A percentile compares a stretch with the other conserved stretches of the same genome.
Evolutionary conservation across 2,888 invertebrate genomes (phyloP).

Genomic region (Cephus rjabovi): DNA sequence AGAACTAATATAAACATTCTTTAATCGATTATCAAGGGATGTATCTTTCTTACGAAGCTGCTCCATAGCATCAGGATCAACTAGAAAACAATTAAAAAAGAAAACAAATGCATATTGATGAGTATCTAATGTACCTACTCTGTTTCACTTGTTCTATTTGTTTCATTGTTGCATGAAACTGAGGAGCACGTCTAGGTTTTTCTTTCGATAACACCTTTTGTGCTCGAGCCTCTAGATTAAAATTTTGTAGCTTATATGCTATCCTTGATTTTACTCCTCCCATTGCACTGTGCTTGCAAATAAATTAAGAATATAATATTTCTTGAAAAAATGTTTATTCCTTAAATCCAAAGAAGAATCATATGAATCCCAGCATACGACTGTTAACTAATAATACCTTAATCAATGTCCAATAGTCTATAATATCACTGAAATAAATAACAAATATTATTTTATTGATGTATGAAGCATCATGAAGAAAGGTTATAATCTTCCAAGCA

Average conservation of each 20-base stretch:
- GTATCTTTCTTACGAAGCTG: conserved; percentile 74
- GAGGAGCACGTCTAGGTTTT: conserved; percentile 78
- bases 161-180: conserved; percentile 71
- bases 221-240: conserved; percentile 83
- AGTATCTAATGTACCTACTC: conserved; percentile 41
- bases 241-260: conserved; percentile 73
- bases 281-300: conserved; percentile 66
- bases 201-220: conserved; percentile 76
- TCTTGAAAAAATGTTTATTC: background rate
- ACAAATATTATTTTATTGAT: background rate
- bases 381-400: background rate
- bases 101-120: background rate
- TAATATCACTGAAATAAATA: background rate
- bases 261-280: conserved; percentile 75
- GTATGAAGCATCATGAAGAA: background rate
- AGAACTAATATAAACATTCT: conserved; percentile 80
- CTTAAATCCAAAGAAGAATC: background rate
- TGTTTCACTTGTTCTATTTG: conserved; percentile 75
- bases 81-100: conserved; percentile 53
- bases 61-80: conserved; percentile 73
- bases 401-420: background rate
- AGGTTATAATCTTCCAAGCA: background rate
- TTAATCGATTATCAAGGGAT: conserved; percentile 74
- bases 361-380: background rate
- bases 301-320: background rate